Evolutionary conservation across 2,888 invertebrate species (phyloP), one percentile per base, ranked within the genome.

Genomic region (Conus canariensis): DNA sequence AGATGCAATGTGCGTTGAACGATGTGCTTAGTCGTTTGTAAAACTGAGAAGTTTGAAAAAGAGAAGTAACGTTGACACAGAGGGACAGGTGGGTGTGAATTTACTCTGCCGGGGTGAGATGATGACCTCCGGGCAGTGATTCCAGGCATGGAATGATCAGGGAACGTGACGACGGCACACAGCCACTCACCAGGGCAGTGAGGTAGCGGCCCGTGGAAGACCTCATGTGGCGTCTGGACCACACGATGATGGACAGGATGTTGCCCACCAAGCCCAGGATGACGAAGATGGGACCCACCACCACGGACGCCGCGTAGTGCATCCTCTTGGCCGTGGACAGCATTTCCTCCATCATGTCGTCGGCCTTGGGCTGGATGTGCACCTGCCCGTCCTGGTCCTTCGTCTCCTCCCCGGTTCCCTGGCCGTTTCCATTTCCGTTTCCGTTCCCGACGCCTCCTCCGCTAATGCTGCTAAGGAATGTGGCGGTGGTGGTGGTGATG

Each of bases 251-350:
- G 8, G 95, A 93, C 16, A 94, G 88, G 30, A 92, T 77, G 89
- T 95, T 95, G 10, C 95, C 95, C 9, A 93, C 89, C 80, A 95
- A 85, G 0, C 95, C 95, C 22, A 93, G 60, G n/a, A 93, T 64
- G 77, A 93, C 91, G 58, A 94, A 92, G 22, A 94, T 90, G 8
- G 93, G 93, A 4, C 92, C 93, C 56, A 93, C 91, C 16, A 94
- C 90, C 10, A 92, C 92, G 30, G 93, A 93, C 80, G 93, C 92
- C 10, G 91, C 90, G 91, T 91, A 93, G 90, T 94, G 93, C 92
- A 94, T 93, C 70, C 92, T 91, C 87, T 92, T 85, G 0, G 93
- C 94, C 0, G 92, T 91, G 10, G 88, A 90, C 91, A 94, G 91
- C 82, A 92, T 83, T 14, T 92, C 92, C 4, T 58, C 92, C 67